Evolutionary conservation across 2,888 invertebrate genomes (phyloP), one percentile per base, ranked within the genome.

Genomic region (Platycheirus rosarum): DNA sequence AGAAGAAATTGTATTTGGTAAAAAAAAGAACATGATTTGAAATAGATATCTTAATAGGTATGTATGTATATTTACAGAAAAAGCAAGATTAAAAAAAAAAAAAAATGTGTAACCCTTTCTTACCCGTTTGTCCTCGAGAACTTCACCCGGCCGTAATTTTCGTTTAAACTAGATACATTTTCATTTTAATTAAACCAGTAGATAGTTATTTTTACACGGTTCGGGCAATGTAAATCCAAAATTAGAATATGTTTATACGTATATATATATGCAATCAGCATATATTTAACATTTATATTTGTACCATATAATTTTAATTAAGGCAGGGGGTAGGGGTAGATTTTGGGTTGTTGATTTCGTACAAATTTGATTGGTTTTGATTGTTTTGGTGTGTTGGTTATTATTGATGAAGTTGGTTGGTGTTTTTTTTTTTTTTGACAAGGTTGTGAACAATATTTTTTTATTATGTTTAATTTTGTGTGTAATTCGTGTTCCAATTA

Each of bases 111-210:
- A 62, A 66, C 26, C 76, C 60, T 66, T 76, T 70, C 91, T 96
- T 95, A 97, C 97, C 97, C 96, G 96, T 93, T 95, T 96, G 91
- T 97, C 97, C 92, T 96, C 96, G 93, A 96, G 92, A 91, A 97
- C 95, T 94, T 97, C 97, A 91, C 97, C 97, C 88, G 97, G 97
- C 89, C 97, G 96, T 92, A 97, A 95, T 94, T 96, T 82, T 55
- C 82, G 77, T 68, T 82, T 82, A 9, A 66, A 77, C 82, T 82
- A 68, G n/a, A n/a, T n/a, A n/a, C n/a, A n/a, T n/a, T 73, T 57
- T 55, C 4, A 44, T 55, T 46, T 51, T 44, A 4, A 20, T 46
- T 57, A 11, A 42, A 57, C 23, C 35, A 29, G 57, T 44, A 69
- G 66, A 32, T 32, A 32, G 44, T 32, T 26, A 55, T 63, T 75